Evolutionary conservation across 2,797 vertebrate species (phyloP).

Genomic region (Picus viridis): DNA sequence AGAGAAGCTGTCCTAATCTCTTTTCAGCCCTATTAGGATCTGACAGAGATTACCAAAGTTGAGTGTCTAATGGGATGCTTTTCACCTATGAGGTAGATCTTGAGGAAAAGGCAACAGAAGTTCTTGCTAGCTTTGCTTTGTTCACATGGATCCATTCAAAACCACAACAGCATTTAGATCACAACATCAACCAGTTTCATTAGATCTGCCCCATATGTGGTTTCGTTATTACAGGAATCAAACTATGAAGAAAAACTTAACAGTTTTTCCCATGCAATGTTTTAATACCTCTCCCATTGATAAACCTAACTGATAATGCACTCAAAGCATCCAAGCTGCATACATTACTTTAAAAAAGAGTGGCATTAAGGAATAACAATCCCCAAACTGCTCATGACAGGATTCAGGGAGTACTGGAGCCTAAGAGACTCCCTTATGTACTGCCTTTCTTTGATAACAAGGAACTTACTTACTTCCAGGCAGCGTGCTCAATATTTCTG

Average conservation of each 20-base stretch:
- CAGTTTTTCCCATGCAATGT: background rate
- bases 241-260: background rate
- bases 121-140: background rate
- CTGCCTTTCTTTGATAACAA: too few species aligned
- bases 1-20: background rate
- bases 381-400: background rate
- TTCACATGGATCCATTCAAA: background rate
- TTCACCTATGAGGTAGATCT: background rate
- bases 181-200: background rate
- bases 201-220: background rate
- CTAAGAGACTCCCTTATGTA: too few species aligned
- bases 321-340: background rate
- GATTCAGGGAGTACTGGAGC: too few species aligned
- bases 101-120: background rate
- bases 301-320: background rate
- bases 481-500: background rate
- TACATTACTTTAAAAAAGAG: background rate
- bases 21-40: background rate
- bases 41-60: background rate
- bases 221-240: slow-evolving; percentile 12
- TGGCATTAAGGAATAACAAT: background rate
- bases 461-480: background rate
- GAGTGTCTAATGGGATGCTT: background rate
- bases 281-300: background rate
- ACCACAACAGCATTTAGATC: background rate